These are phyloP conservation scores for Etheostoma spectabile DNA, from an alignment of 2,113 vertebrate genomes.

Conservation along the genomic window DNA sequence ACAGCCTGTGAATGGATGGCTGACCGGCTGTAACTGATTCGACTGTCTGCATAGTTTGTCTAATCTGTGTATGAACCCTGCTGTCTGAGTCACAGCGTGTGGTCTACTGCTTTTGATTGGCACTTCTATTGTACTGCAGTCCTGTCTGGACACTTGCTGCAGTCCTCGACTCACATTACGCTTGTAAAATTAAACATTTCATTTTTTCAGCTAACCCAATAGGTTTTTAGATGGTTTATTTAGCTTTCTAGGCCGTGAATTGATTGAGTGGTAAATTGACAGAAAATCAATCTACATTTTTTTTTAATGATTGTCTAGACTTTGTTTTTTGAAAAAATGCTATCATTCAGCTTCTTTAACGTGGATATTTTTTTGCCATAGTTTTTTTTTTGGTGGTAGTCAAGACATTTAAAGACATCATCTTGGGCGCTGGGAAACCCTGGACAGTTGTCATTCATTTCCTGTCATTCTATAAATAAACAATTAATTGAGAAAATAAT, in stretches of 20 bases:
- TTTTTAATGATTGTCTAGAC: background rate
- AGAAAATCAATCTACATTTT: background rate
- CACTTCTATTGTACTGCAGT: slow-evolving; percentile 36
- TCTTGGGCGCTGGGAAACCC: background rate
- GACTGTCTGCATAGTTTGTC: slow-evolving; percentile 71
- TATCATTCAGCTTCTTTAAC: too few species aligned
- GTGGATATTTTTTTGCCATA: too few species aligned
- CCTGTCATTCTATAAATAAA: background rate
- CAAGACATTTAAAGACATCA: background rate
- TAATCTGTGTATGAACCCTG: slow-evolving; percentile 71
- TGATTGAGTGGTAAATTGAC: too few species aligned
- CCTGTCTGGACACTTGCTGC: slow-evolving; percentile 39
- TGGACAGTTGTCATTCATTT: background rate
- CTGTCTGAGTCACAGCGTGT: slow-evolving; percentile 63
- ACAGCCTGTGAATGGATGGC: slow-evolving; percentile 50
- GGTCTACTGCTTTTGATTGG: slow-evolving; percentile 68
- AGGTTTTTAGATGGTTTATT: background rate
- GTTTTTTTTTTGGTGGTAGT: too few species aligned
- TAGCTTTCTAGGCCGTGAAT: background rate
- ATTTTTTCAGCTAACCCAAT: background rate
- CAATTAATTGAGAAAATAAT: background rate
- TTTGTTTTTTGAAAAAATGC: background rate
- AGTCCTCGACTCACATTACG: background rate
- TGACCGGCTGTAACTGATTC: slow-evolving; percentile 62
- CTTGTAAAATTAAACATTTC: too few species aligned